phyloP scores from a whole-genome alignment of 2,797 vertebrate species.

The Scomberomorus guttatus region DNA sequence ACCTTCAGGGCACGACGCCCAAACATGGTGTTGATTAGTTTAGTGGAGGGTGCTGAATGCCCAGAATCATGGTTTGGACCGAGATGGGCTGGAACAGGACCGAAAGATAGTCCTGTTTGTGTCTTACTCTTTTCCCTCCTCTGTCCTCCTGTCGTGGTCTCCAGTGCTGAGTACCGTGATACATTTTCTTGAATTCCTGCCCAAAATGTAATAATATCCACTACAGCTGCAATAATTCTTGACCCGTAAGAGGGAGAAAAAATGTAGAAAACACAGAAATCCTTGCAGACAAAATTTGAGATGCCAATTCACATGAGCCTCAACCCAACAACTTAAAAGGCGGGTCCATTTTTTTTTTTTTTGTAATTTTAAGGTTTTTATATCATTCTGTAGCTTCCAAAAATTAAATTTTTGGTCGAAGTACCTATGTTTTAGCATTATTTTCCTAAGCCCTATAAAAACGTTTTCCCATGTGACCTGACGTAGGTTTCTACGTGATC shows the following conservation, averaged over 20 bases:
- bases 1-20: slow-evolving; percentile 84
- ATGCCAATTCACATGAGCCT: slow-evolving; percentile 18
- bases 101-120: background rate
- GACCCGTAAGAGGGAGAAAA: slow-evolving; percentile 1
- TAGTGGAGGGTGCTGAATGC: background rate
- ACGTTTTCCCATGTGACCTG: too few species aligned
- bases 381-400: too few species aligned
- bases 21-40: slow-evolving; percentile 86
- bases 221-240: slow-evolving; percentile 25
- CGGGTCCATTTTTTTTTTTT: too few species aligned
- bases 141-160: slow-evolving; percentile 5
- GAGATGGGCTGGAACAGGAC: background rate
- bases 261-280: slow-evolving; percentile 41
- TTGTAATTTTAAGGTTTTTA: too few species aligned
- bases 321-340: too few species aligned
- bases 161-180: background rate
- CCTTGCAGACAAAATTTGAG: background rate
- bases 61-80: slow-evolving; percentile 1
- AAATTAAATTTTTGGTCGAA: too few species aligned
- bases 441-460: too few species aligned
- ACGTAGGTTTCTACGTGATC: too few species aligned
- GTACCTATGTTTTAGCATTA: too few species aligned
- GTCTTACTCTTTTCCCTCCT: background rate
- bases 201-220: slow-evolving; percentile 27
- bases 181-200: slow-evolving; percentile 20